A percentile compares a stretch with the other conserved stretches of the same genome.
These are phyloP conservation scores for Proctacanthus coquilletti DNA, from an alignment of 1,140 invertebrate species.

Conservation along the genomic window DNA sequence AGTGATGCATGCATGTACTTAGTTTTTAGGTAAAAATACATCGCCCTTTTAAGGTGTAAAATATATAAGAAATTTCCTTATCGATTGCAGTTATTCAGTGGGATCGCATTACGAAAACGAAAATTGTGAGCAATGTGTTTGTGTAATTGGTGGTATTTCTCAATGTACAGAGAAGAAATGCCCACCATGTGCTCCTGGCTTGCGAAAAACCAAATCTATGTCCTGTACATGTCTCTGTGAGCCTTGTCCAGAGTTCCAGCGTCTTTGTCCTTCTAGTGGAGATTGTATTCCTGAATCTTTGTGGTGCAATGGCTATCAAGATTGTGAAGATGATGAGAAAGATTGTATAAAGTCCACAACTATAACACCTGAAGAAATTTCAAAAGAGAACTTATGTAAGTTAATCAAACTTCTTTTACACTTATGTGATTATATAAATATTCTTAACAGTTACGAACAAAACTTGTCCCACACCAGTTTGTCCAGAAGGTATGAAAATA, in stretches of 20 bases:
- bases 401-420: too few species aligned
- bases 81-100: constrained; percentile 44
- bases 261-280: constrained; percentile 56
- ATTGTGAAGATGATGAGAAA: constrained; percentile 80
- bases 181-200: constrained; percentile 40
- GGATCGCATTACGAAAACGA: constrained; percentile 48
- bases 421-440: not conserved
- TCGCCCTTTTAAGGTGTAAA: too few species aligned
- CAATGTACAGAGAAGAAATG: constrained; percentile 52
- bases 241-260: constrained; percentile 45
- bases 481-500: constrained; percentile 40
- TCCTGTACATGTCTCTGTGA: constrained; percentile 59
- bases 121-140: constrained; percentile 61
- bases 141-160: constrained; percentile 50
- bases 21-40: too few species aligned
- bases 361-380: constrained; percentile 5
- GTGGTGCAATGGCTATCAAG: constrained; percentile 69
- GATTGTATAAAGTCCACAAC: too few species aligned
- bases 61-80: not conserved
- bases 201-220: constrained; percentile 20
- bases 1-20: too few species aligned
- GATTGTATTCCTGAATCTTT: constrained; percentile 50
- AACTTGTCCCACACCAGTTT: constrained; percentile 32
- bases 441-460: constrained; percentile 7
- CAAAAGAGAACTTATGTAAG: constrained; percentile 12